Conservation (phyloP, 2,113 vertebrate species). For the Hippocampus guttulatus region DNA sequence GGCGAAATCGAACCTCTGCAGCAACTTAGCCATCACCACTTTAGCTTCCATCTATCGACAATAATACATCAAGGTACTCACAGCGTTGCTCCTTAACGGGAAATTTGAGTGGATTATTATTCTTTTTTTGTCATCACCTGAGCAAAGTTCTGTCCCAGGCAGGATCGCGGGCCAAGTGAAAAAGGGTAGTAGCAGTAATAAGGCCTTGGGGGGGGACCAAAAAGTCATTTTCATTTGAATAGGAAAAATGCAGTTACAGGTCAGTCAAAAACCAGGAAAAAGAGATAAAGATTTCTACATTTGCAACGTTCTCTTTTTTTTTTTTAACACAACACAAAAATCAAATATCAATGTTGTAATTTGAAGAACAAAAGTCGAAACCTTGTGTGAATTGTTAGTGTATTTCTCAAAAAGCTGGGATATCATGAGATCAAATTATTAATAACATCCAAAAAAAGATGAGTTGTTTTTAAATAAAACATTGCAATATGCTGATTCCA, state of each 20-base stretch:
- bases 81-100: background rate
- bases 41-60: slow-evolving; percentile 86
- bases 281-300: no score
- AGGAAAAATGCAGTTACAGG: background rate
- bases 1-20: slow-evolving; percentile 86
- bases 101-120: background rate
- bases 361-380: no score
- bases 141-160: slow-evolving; percentile 84
- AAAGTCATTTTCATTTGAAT: background rate
- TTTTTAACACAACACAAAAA: no score
- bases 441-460: no score
- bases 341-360: no score
- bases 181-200: slow-evolving; percentile 84
- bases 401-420: no score
- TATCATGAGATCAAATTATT: no score
- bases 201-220: slow-evolving; percentile 51
- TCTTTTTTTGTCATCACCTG: slow-evolving; percentile 71
- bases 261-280: background rate
- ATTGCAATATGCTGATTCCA: no score
- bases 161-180: slow-evolving; percentile 83
- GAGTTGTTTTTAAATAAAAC: no score
- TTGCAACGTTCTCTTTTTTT: no score
- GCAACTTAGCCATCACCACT: slow-evolving; percentile 87
- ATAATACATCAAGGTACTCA: background rate
- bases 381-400: no score